Conservation (phyloP, 92 coral and sea anemone genomes). For the Porites evermanni region DNA sequence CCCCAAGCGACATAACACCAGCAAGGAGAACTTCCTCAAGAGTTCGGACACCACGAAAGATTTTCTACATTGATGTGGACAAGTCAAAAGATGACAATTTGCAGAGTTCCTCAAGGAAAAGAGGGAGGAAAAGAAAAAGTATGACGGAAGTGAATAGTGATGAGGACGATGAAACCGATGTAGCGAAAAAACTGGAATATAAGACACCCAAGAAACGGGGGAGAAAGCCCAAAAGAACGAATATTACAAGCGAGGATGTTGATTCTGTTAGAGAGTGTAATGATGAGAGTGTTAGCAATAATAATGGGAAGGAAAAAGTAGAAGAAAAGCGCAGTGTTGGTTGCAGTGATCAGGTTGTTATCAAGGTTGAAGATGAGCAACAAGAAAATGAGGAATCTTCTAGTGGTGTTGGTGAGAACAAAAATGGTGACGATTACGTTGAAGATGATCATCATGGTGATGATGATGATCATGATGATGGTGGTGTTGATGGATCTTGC, state of each 20-base stretch:
- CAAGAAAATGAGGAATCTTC: too few relatives aligned
- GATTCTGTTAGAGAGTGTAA: not conserved
- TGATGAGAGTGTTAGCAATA: conserved; percentile 1
- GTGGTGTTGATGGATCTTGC: not conserved
- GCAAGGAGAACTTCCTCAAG: conserved; percentile 22
- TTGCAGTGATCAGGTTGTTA: not conserved
- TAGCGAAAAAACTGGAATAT: not conserved
- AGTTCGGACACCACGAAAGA: conserved; percentile 3
- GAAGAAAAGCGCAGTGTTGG: not conserved
- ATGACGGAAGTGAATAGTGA: not conserved
- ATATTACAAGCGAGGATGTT: not conserved
- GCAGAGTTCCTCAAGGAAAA: not conserved
- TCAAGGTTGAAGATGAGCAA: not conserved
- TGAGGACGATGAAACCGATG: conserved; percentile 1
- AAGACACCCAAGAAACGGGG: conserved; percentile 30
- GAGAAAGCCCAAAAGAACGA: conserved; percentile 17
- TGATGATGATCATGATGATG: not conserved
- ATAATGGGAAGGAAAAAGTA: conserved; percentile 7
- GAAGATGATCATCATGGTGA: not conserved
- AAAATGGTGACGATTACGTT: not conserved
- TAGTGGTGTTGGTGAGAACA: not conserved
- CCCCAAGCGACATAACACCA: not conserved
- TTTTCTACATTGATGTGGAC: not conserved
- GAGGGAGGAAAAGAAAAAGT: not conserved
- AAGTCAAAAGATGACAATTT: not conserved